Evolutionary conservation across 2,113 vertebrate species (phyloP).

Genomic region (Ailuropoda melanoleuca): DNA sequence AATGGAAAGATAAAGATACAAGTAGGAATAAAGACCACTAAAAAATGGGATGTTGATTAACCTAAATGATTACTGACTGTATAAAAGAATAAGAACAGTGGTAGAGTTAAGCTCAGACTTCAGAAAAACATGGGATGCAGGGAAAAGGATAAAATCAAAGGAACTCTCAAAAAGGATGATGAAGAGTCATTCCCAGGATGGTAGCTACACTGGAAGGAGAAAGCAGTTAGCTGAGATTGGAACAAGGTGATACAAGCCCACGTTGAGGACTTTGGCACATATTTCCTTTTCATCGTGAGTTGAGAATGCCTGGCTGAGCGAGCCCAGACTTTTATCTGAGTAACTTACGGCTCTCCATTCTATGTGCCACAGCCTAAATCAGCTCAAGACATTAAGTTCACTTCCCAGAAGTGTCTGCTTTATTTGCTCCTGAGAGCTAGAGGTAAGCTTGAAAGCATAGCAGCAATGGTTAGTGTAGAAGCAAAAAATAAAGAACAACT

Average conservation of each 20-base stretch:
- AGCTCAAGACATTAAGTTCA: not conserved
- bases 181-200: not conserved
- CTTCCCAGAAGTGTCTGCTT: not conserved
- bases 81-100: not conserved
- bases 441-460: not conserved
- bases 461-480: not conserved
- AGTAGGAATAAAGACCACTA: constrained; percentile 3
- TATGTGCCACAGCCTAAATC: not conserved
- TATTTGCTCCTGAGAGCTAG: not conserved
- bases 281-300: not conserved
- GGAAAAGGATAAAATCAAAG: not conserved
- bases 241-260: not conserved
- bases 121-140: not conserved
- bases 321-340: not conserved
- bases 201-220: not conserved
- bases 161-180: not conserved
- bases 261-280: not conserved
- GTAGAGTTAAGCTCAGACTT: not conserved
- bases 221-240: not conserved
- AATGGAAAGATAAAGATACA: constrained; percentile 14
- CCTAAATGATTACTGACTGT: not conserved
- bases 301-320: not conserved
- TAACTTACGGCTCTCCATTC: not conserved
- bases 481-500: not conserved
- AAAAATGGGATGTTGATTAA: not conserved